Evolutionary conservation across 2,888 invertebrate species (phyloP).

Genomic region (Caenorhabditis sp.): DNA sequence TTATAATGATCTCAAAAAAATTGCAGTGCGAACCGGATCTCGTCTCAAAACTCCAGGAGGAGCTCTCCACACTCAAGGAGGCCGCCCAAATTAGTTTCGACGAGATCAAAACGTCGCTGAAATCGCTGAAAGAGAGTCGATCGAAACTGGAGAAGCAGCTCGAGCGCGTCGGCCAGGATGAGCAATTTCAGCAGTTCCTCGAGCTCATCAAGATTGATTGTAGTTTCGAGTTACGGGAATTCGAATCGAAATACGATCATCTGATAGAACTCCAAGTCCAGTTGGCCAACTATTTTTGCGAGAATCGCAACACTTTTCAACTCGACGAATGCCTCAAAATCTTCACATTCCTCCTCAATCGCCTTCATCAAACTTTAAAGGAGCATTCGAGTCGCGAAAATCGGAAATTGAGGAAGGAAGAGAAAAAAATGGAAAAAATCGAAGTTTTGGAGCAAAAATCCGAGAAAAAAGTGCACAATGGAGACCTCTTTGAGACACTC

Average conservation of each 20-base stretch:
- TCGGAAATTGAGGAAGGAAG: constrained; percentile 39
- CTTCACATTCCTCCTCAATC: constrained; percentile 75
- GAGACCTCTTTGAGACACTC: constrained; percentile 50
- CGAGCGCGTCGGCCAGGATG: constrained; percentile 18
- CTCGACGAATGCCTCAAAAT: constrained; percentile 82
- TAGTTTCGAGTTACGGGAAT: constrained; percentile 48
- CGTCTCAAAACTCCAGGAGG: constrained; percentile 52
- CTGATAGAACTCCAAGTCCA: constrained; percentile 46
- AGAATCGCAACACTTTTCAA: constrained; percentile 74
- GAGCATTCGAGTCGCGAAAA: constrained; percentile 46
- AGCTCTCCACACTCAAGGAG: constrained; percentile 55
- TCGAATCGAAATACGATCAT: constrained; percentile 37
- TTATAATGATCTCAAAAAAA: not conserved
- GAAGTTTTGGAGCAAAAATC: not conserved
- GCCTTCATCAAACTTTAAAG: constrained; percentile 70
- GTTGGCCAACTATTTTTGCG: constrained; percentile 71
- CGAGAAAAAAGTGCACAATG: constrained; percentile 21
- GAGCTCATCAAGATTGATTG: constrained; percentile 64
- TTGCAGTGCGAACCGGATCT: constrained; percentile 65
- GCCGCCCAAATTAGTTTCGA: constrained; percentile 69
- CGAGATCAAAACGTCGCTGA: constrained; percentile 63
- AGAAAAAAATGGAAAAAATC: constrained; percentile 20
- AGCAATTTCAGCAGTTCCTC: constrained; percentile 49
- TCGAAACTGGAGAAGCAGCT: constrained; percentile 60
- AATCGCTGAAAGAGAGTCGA: constrained; percentile 47